Base-by-base conservation (phyloP, 2,797 vertebrate genomes). In the Chaenodraco wilsoni region DNA sequence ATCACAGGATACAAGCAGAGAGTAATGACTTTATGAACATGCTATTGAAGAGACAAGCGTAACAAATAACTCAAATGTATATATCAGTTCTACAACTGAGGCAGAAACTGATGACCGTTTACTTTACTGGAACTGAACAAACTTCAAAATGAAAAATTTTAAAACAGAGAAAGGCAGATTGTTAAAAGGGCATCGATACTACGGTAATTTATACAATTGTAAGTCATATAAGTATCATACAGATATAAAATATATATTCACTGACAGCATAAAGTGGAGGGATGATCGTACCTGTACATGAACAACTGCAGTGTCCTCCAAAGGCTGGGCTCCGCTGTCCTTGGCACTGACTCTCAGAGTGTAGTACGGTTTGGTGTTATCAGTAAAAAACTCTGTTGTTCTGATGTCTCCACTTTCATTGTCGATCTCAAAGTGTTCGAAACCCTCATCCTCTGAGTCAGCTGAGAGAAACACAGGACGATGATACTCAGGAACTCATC, bases 391-490 rank as follows among this genome's bases (percentile, higher is more conserved):
- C 6, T 16, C 63, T 0, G 93, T 95, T 37, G 96, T 95, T 86
- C 91, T 93, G 85, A 99, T 88, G 72, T 98, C 96, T 52, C 97
- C 97, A 48, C 69, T 97, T 79, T 89, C 84, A 62, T 89, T 64
- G 88, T 98, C 94, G 43, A 98, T 95, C 85, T 95, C 94, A 88
- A 99, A 98, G 85, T 89, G 93, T 71, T 87, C 85, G 23, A 64
- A 66, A 40, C 54, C 84, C 1, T 91, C 85, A 41, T 92, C 94
- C 92, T 81, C 41, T 10, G 49, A 63, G 65, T 60, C 71, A 45
- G 49, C 69, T 52, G 48, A 72, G 43, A 71, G 12, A 74, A 50
- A 64, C 2, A 45, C 16, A 27, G 54, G 10, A 14, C 0, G 10
- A 7, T 12, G 40, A 66, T 1, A 6, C 17, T 31, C 16, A 56